These are phyloP conservation scores for Zingel zingel DNA, from an alignment of 2,113 vertebrate genomes.

Conservation along the genomic window DNA sequence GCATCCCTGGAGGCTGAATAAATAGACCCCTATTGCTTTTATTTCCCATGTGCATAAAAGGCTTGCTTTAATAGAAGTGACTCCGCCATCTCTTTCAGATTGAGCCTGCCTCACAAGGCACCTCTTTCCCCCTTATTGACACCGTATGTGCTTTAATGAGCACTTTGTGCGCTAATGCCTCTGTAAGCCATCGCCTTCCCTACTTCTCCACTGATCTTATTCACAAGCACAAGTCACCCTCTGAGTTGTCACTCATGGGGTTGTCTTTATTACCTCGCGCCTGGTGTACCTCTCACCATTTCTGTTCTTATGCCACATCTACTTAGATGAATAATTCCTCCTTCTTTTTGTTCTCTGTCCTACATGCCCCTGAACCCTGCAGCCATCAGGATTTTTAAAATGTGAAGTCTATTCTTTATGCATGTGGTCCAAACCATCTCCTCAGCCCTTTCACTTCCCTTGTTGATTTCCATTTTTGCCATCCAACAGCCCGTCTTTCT, in stretches of 20 bases:
- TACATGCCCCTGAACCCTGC: constrained; percentile 55
- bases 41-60: constrained; percentile 60
- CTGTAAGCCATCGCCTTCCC: constrained; percentile 66
- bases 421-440: constrained; percentile 26
- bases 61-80: constrained; percentile 61
- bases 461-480: constrained; percentile 32
- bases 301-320: constrained; percentile 40
- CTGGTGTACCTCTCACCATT: constrained; percentile 53
- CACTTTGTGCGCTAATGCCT: constrained; percentile 68
- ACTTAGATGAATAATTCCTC: constrained; percentile 29
- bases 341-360: constrained; percentile 17
- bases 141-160: constrained; percentile 75
- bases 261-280: constrained; percentile 57
- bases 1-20: constrained; percentile 16
- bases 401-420: constrained; percentile 36
- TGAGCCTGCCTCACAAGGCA: constrained; percentile 50
- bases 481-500: neutral
- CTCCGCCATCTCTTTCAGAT: constrained; percentile 58
- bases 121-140: constrained; percentile 60
- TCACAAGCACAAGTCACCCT: constrained; percentile 70
- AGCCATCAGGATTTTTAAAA: constrained; percentile 39
- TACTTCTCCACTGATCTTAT: constrained; percentile 69
- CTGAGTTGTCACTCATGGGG: constrained; percentile 69
- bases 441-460: neutral
- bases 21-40: constrained; percentile 50